phyloP scores from a whole-genome alignment of 2,888 invertebrate species.

The Epirrhoe alternata region DNA sequence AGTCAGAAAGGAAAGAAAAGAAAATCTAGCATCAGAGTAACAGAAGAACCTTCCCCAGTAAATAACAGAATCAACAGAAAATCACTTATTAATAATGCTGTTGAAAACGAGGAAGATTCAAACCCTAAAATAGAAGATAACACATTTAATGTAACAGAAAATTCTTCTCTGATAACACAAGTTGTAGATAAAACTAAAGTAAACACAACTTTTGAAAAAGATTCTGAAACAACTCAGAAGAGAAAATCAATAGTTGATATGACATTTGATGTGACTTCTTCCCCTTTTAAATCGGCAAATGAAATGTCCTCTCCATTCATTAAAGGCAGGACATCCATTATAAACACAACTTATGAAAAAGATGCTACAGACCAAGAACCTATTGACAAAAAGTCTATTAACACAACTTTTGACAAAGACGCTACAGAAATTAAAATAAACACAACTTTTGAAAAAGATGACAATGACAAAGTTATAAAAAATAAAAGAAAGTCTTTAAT shows the following conservation, averaged over 20 bases:
- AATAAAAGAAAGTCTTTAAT: conserved; percentile 20
- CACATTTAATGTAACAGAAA: neutral
- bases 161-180: conserved; percentile 19
- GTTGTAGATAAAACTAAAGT: neutral
- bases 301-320: conserved; percentile 15
- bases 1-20: conserved; percentile 10
- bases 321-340: conserved; percentile 26
- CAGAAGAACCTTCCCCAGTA: neutral
- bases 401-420: conserved; percentile 17
- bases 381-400: conserved; percentile 6
- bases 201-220: conserved; percentile 35
- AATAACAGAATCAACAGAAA: conserved; percentile 8
- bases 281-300: conserved; percentile 20
- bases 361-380: conserved; percentile 16
- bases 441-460: conserved; percentile 35
- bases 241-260: conserved; percentile 30
- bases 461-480: conserved; percentile 25
- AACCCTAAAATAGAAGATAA: conserved; percentile 1
- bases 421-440: conserved; percentile 13
- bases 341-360: conserved; percentile 43
- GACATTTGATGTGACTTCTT: conserved; percentile 34
- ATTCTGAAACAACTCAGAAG: conserved; percentile 22
- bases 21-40: conserved; percentile 7
- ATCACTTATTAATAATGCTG: conserved; percentile 1
- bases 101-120: conserved; percentile 8